phyloP scores from a whole-genome alignment of 2,797 vertebrate genomes.

The Takifugu ocellatus region DNA sequence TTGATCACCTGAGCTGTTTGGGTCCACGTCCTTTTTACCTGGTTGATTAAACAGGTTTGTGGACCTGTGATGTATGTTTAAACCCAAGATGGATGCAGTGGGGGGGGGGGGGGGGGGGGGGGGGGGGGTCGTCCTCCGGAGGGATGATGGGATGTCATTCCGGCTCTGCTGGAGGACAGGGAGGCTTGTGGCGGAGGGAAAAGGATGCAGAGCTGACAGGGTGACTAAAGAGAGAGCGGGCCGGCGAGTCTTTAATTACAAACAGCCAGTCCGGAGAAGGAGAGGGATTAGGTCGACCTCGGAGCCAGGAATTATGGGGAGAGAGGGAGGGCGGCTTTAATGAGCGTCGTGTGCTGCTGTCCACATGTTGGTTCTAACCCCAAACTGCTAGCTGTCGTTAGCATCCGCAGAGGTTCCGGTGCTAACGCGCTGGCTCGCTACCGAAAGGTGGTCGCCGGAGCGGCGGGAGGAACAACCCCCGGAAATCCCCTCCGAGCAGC shows the following conservation, averaged over 20 bases:
- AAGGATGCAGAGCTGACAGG: slow-evolving; percentile 56
- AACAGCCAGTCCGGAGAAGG: slow-evolving; percentile 73
- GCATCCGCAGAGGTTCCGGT: slow-evolving; percentile 14
- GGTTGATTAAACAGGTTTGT: too few species aligned
- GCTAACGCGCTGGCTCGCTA: slow-evolving; percentile 55
- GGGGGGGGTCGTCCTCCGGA: slow-evolving; percentile 40
- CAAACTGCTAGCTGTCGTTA: too few species aligned
- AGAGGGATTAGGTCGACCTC: slow-evolving; percentile 74
- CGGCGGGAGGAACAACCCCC: slow-evolving; percentile 62
- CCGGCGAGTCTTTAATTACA: slow-evolving; percentile 76
- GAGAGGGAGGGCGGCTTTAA: slow-evolving; percentile 56
- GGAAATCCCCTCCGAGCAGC: slow-evolving; percentile 64
- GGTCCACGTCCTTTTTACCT: too few species aligned
- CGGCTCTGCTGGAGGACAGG: slow-evolving; percentile 35
- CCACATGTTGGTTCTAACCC: slow-evolving; percentile 42
- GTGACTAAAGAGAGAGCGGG: slow-evolving; percentile 67
- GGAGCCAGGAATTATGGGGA: slow-evolving; percentile 65
- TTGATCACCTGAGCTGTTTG: too few species aligned
- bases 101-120: slow-evolving; percentile 32
- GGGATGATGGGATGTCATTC: slow-evolving; percentile 51
- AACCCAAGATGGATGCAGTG: slow-evolving; percentile 44
- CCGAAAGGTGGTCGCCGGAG: slow-evolving; percentile 57
- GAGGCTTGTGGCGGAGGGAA: slow-evolving; percentile 35
- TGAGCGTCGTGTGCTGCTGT: slow-evolving; percentile 66
- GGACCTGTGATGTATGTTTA: not conserved